A percentile compares a stretch with the other conserved stretches of the same genome.
Evolutionary conservation across 2,797 vertebrate species (phyloP).

Genomic region (Salmo trutta): DNA sequence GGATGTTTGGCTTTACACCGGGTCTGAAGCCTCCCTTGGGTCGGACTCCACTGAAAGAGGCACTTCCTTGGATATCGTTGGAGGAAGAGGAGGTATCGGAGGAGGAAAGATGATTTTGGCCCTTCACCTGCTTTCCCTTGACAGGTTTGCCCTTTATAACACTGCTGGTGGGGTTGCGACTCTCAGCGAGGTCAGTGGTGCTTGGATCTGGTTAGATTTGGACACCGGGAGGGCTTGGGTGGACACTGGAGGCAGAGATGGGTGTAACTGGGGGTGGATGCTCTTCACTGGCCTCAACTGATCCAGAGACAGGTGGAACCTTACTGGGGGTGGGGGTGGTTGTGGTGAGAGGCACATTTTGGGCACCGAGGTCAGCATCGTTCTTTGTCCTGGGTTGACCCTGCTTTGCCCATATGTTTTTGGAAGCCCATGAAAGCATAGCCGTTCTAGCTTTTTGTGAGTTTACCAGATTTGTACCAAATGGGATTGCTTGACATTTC

Average conservation of each 20-base stretch:
- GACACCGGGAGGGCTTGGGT: too few species aligned
- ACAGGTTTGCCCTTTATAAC: slow-evolving; percentile 45
- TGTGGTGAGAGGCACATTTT: not conserved
- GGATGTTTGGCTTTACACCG: not conserved
- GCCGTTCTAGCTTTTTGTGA: slow-evolving; percentile 2
- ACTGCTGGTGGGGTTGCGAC: slow-evolving; percentile 31
- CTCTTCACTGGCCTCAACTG: too few species aligned
- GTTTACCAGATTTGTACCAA: not conserved
- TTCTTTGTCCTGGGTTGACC: not conserved
- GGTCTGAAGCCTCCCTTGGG: not conserved
- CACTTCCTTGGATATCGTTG: slow-evolving; percentile 53
- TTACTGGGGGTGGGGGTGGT: too few species aligned
- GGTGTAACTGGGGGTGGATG: not conserved
- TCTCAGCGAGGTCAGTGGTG: not conserved
- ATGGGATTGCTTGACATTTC: too few species aligned
- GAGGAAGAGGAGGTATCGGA: not conserved
- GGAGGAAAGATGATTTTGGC: not conserved
- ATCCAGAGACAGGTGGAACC: too few species aligned
- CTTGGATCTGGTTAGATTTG: not conserved
- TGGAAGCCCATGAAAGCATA: slow-evolving; percentile 12
- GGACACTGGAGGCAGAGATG: not conserved
- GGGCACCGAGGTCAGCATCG: not conserved
- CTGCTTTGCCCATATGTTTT: not conserved
- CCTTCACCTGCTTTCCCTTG: not conserved
- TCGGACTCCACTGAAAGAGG: slow-evolving; percentile 42